Conservation (phyloP, 2,888 invertebrate species). For the Xanthostigma xanthostigma region DNA sequence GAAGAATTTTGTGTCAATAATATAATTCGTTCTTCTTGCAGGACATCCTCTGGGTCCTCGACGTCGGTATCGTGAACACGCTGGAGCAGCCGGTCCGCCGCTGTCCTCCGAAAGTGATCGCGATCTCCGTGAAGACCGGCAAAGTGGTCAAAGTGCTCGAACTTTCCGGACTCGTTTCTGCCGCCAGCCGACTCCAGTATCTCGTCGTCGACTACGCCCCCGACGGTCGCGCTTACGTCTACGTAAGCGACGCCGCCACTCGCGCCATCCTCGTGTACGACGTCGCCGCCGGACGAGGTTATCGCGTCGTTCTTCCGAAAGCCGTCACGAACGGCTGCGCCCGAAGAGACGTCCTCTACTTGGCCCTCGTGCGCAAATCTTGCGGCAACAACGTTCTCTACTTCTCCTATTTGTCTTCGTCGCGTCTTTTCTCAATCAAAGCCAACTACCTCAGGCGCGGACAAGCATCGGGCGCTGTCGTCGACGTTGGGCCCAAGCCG, state of each 20-base stretch:
- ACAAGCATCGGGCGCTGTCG: slow-evolving; percentile 35
- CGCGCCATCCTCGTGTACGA: slow-evolving; percentile 36
- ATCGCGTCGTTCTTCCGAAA: slow-evolving; percentile 39
- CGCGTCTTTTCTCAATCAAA: slow-evolving; percentile 39
- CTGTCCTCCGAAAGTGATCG: slow-evolving; percentile 44
- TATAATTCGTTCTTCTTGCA: slow-evolving; percentile 14
- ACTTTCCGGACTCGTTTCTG: slow-evolving; percentile 32
- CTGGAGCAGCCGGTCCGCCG: slow-evolving; percentile 39
- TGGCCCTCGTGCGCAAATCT: slow-evolving; percentile 34
- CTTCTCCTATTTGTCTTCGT: slow-evolving; percentile 42
- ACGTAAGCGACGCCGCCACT: slow-evolving; percentile 33
- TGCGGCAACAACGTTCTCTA: slow-evolving; percentile 34
- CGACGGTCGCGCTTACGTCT: slow-evolving; percentile 32
- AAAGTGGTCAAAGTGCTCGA: slow-evolving; percentile 42
- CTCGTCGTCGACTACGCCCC: slow-evolving; percentile 39
- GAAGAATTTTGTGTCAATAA: no score
- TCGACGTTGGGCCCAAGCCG: slow-evolving; percentile 40
- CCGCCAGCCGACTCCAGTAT: slow-evolving; percentile 39
- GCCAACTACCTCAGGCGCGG: slow-evolving; percentile 36
- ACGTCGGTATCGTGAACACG: slow-evolving; percentile 42
- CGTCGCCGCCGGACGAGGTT: slow-evolving; percentile 32
- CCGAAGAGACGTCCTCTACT: slow-evolving; percentile 41
- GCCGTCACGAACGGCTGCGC: slow-evolving; percentile 27
- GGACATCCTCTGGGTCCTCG: slow-evolving; percentile 43
- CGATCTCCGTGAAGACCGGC: slow-evolving; percentile 37